Base-by-base conservation (phyloP, 2,113 vertebrate genomes). In the Genyomyrus donnyi region DNA sequence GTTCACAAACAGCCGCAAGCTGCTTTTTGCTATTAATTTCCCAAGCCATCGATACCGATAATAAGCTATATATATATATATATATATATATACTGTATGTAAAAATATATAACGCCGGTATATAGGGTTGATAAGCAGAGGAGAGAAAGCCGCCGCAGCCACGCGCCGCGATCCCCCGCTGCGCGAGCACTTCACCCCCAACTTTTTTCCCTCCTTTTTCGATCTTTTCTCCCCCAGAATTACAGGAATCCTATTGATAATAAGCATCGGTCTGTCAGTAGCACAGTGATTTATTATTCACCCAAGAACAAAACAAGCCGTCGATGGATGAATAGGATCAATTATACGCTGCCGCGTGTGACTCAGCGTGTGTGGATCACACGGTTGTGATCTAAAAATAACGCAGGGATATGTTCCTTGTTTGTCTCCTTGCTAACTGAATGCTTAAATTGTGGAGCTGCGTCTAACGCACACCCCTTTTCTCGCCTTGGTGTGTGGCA, bases 251-350 rank as follows among this genome's bases (percentile, higher is more conserved):
- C 53, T 88, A 46, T 88, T 88, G 87, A 88, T 66, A 62, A 88
- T 62, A 62, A 88, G 52, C 87, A n/a, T 42, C 21, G 5, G 56
- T 46, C 39, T 66, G 53, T 88, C 87, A 88, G 56, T 88, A 88
- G 52, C 85, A 35, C 87, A 45, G 87, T 24, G 62, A 88, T 66
- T 45, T 88, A 27, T 88, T 88, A 88, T 45, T 66, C 56, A 88
- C 13, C 56, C 27, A 24, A 62, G 87, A 88, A 88, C 87, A 88
- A 88, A 88, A 88, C 56, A 46, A n/a, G 52, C 58, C 35, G 87
- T 39, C 21, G 87, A 66, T n/a, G 53, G 87, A 66, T 88, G 56
- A 88, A 88, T 66, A 88, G 39, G 87, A 88, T 88, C 87, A 88
- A 88, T 88, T 88, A 88, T 88, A 58, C 56, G 39, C 87, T 88